These are phyloP conservation scores for Hypothenemus hampei DNA, from an alignment of 1,140 invertebrate genomes.

Conservation along the genomic window DNA sequence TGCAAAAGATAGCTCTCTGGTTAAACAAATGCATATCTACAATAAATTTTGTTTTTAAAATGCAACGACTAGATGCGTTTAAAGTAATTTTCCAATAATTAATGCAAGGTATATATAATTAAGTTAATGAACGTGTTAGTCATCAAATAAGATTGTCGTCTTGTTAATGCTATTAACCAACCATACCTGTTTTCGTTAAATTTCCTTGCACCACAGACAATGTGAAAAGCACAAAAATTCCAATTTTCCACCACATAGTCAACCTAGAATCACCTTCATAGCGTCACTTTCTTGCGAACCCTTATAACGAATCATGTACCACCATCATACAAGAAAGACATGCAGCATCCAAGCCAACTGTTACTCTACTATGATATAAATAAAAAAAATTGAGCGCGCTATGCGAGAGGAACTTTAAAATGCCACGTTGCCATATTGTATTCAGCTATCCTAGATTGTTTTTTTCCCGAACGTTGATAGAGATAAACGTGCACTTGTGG, in stretches of 20 bases:
- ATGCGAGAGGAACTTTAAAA: neutral
- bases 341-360: slow-evolving; percentile 1
- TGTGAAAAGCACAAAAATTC: neutral
- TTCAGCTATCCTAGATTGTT: neutral
- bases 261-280: slow-evolving; percentile 5
- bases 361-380: neutral
- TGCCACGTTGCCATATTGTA: slow-evolving; percentile 3
- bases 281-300: neutral
- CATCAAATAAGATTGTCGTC: too few species aligned
- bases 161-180: too few species aligned
- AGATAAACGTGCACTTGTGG: neutral
- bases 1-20: too few species aligned
- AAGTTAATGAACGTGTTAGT: too few species aligned
- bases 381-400: slow-evolving; percentile 13
- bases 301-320: neutral
- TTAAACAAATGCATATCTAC: too few species aligned
- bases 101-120: too few species aligned
- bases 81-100: too few species aligned
- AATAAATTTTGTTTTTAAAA: too few species aligned
- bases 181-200: neutral
- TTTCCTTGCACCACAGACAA: neutral
- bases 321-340: neutral
- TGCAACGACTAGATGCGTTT: too few species aligned
- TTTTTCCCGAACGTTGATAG: neutral
- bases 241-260: slow-evolving; percentile 17